A percentile compares a stretch with the other conserved stretches of the same genome.
Conservation (phyloP, 2,113 vertebrate genomes). For the Lophochroa leadbeateri region DNA sequence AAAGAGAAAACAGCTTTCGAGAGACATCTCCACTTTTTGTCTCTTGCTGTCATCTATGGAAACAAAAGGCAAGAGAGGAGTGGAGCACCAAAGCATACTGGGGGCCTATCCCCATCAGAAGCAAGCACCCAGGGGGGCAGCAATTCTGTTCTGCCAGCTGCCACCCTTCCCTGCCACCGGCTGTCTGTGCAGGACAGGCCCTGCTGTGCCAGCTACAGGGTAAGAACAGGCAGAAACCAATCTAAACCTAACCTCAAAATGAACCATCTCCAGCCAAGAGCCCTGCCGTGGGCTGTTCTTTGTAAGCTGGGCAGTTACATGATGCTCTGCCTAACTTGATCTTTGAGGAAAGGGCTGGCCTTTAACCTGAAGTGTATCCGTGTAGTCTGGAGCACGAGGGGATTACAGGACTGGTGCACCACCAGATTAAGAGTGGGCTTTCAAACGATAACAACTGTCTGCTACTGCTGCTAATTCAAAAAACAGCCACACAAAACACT, state of each 20-base stretch:
- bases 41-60: background rate
- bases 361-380: background rate
- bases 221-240: fast-evolving
- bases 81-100: background rate
- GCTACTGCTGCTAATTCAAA: background rate
- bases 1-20: background rate
- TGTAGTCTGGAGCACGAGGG: background rate
- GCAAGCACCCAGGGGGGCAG: background rate
- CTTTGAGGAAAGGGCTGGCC: background rate
- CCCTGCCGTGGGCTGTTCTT: background rate
- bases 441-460: background rate
- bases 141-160: background rate
- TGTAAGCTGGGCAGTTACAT: background rate
- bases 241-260: background rate
- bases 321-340: background rate
- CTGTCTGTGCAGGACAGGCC: background rate
- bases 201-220: background rate
- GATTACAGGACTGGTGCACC: background rate
- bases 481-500: background rate
- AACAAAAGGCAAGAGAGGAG: slow-evolving; percentile 45
- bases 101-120: background rate
- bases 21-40: slow-evolving; percentile 29
- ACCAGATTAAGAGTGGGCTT: background rate
- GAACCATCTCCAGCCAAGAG: background rate
- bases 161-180: background rate